A percentile compares a stretch with the other conserved stretches of the same genome.
phyloP scores from a whole-genome alignment of 1,140 invertebrate genomes.

The Bombus cullumanus region DNA sequence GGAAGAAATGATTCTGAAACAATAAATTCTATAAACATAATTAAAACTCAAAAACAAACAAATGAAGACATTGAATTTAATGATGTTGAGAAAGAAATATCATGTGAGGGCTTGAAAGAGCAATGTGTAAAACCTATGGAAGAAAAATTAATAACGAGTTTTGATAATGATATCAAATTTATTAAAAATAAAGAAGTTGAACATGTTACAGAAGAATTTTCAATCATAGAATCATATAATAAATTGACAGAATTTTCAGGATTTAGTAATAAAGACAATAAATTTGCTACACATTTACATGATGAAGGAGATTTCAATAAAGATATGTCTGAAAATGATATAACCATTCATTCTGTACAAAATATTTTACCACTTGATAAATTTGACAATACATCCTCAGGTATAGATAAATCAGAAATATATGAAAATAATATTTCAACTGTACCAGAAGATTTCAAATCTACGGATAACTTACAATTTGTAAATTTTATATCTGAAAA shows the following conservation, averaged over 20 bases:
- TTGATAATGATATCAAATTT: conserved; percentile 42
- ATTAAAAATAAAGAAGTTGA: conserved; percentile 22
- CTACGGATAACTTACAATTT: conserved; percentile 40
- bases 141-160: conserved; percentile 36
- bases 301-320: conserved; percentile 39
- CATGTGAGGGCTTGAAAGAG: conserved; percentile 6
- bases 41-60: not conserved
- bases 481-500: conserved; percentile 47
- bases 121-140: conserved; percentile 19
- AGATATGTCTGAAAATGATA: conserved; percentile 17
- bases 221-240: conserved; percentile 39
- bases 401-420: conserved; percentile 33
- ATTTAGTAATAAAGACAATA: conserved; percentile 37
- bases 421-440: conserved; percentile 42
- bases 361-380: conserved; percentile 42
- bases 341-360: conserved; percentile 26
- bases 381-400: conserved; percentile 44
- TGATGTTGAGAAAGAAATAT: conserved; percentile 25
- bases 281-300: conserved; percentile 39
- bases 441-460: conserved; percentile 27
- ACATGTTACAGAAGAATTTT: conserved; percentile 29
- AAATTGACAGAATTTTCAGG: conserved; percentile 45
- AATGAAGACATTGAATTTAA: conserved; percentile 30
- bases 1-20: not conserved
- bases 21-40: not conserved